Evolutionary conservation across 2,113 vertebrate species (phyloP), one percentile per base, ranked within the genome.

Genomic region (Epinephelus fuscoguttatus): DNA sequence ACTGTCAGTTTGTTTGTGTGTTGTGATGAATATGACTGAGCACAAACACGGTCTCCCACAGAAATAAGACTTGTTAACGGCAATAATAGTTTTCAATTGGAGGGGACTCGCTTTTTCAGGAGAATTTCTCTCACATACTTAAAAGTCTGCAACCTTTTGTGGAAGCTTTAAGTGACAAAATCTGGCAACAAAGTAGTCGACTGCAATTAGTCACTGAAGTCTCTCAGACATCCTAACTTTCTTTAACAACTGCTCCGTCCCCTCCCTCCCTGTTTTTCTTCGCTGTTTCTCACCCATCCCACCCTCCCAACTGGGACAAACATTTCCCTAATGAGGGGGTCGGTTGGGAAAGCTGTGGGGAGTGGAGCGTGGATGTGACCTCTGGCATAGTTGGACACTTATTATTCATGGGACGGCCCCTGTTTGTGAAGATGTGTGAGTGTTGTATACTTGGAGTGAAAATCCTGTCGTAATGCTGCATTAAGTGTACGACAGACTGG

Each of bases 301-400:
- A 87, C 81, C 84, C 89, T 88, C 82, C 79, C 78, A 73, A 84
- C 80, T 71, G 96, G 95, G 96, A 97, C 96, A 98, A 97, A 97
- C 96, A 97, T 97, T 97, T 96, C 96, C 96, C 96, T 98, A 97
- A 97, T 97, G 96, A 97, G 96, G 95, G 93, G 94, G 92, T 93
- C 91, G 85, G 93, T 92, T 93, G 96, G 94, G 94, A 96, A 96
- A 96, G 96, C 96, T 96, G 87, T 95, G 96, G 96, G 97, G 97
- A 97, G 96, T 94, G 95, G 96, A 97, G 97, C 96, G 91, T 95
- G 95, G 95, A 93, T 83, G 92, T 97, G 97, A 97, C 97, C 97
- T 97, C 89, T 97, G 96, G 96, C 96, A 96, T 93, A 96, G 95
- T 95, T 95, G 91, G 95, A 91, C 91, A 91, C 95, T 97, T 96